Percentiles rank a stretch among this genome's conserved stretches.
These are phyloP conservation scores for Graptemys geographica DNA, from an alignment of 2,797 vertebrate species.

Conservation along the genomic window DNA sequence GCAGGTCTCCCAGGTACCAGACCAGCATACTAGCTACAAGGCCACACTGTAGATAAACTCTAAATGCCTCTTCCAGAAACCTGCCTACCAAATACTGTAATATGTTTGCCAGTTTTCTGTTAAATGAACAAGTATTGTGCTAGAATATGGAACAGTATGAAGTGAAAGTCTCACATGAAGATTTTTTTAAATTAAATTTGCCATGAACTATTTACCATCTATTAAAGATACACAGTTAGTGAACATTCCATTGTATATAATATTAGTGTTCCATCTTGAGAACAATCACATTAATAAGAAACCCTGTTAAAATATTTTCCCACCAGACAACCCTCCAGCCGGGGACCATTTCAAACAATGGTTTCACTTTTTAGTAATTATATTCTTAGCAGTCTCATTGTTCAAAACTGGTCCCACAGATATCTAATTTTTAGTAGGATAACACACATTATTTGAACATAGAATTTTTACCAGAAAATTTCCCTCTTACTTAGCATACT, in stretches of 20 bases:
- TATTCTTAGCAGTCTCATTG: constrained; percentile 70
- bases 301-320: constrained; percentile 80
- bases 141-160: neutral
- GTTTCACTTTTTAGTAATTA: constrained; percentile 73
- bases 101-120: neutral
- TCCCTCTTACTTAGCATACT: constrained; percentile 52
- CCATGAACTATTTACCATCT: constrained; percentile 59
- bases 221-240: constrained; percentile 37
- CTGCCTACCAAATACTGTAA: neutral
- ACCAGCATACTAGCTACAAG: neutral
- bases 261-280: constrained; percentile 54
- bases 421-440: constrained; percentile 78
- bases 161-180: neutral
- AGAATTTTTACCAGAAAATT: constrained; percentile 75
- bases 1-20: neutral
- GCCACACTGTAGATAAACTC: neutral
- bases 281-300: constrained; percentile 68
- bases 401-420: constrained; percentile 75
- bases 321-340: constrained; percentile 74
- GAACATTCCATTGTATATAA: constrained; percentile 69
- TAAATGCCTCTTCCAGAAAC: neutral
- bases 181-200: constrained; percentile 60
- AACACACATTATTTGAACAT: constrained; percentile 56
- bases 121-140: accelerated
- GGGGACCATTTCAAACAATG: constrained; percentile 69